Percentiles rank a stretch among this genome's conserved stretches.
Conservation (phyloP, 2,888 invertebrate species). For the Loripinus fragilis region DNA sequence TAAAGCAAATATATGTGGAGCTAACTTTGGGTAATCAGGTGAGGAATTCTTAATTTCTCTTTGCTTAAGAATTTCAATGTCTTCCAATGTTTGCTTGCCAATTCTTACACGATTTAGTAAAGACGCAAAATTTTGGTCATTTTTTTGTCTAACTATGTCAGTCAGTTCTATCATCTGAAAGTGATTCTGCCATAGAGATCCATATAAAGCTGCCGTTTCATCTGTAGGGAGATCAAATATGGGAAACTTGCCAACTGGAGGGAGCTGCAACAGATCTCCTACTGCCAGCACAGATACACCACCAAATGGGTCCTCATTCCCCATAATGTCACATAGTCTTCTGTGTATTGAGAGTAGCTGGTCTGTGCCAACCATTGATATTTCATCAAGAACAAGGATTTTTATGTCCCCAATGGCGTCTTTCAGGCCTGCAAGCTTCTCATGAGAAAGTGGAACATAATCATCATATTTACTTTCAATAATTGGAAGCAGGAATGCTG, state of each 20-base stretch:
- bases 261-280: slow-evolving; percentile 54
- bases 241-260: slow-evolving; percentile 53
- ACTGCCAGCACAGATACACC: slow-evolving; percentile 38
- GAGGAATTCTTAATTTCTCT: slow-evolving; percentile 35
- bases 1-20: slow-evolving; percentile 37
- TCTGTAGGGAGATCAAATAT: slow-evolving; percentile 34
- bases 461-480: no score
- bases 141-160: slow-evolving; percentile 58
- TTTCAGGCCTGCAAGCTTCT: slow-evolving; percentile 34
- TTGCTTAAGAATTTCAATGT: slow-evolving; percentile 33
- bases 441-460: slow-evolving; percentile 28
- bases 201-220: slow-evolving; percentile 33
- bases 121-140: slow-evolving; percentile 49
- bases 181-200: slow-evolving; percentile 47
- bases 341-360: slow-evolving; percentile 17
- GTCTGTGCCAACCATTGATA: slow-evolving; percentile 37
- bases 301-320: slow-evolving; percentile 31
- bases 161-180: slow-evolving; percentile 47
- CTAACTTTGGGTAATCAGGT: slow-evolving; percentile 35
- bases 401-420: not conserved
- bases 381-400: not conserved
- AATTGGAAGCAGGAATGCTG: not conserved
- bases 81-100: slow-evolving; percentile 43
- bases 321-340: slow-evolving; percentile 38
- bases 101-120: slow-evolving; percentile 56